These are phyloP conservation scores for Plebejus melissa DNA, from an alignment of 2,888 invertebrate genomes.

Conservation along the genomic window DNA sequence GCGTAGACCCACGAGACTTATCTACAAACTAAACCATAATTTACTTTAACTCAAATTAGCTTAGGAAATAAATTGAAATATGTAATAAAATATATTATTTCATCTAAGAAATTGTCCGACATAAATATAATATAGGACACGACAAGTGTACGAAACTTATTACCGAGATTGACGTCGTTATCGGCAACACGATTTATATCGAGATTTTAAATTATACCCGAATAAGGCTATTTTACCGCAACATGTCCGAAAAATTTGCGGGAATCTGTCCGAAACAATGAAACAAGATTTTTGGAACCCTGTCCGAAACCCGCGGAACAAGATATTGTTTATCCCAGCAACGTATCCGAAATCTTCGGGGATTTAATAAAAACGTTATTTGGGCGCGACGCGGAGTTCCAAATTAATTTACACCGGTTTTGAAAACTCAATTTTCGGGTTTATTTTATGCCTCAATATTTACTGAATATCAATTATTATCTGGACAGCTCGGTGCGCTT, in stretches of 20 bases:
- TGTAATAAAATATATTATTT: neutral
- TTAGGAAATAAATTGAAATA: neutral
- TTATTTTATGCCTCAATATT: slow-evolving; percentile 76
- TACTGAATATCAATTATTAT: slow-evolving; percentile 77
- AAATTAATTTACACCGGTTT: slow-evolving; percentile 75
- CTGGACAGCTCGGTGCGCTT: slow-evolving; percentile 45
- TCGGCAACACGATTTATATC: slow-evolving; percentile 31
- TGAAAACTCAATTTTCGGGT: slow-evolving; percentile 73
- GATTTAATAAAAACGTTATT: slow-evolving; percentile 65
- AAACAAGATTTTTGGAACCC: slow-evolving; percentile 40
- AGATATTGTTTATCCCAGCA: slow-evolving; percentile 43
- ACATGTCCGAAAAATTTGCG: slow-evolving; percentile 27
- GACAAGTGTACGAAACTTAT: slow-evolving; percentile 6
- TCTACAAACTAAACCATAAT: neutral
- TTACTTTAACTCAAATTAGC: neutral
- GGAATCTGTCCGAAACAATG: slow-evolving; percentile 26
- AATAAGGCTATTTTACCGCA: slow-evolving; percentile 29
- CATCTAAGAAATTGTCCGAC: neutral
- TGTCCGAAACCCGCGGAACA: slow-evolving; percentile 42
- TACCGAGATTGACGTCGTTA: slow-evolving; percentile 12
- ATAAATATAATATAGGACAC: neutral
- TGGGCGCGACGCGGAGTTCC: slow-evolving; percentile 67
- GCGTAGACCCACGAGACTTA: too few species aligned
- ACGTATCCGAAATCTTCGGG: slow-evolving; percentile 42
- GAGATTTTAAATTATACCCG: slow-evolving; percentile 31